phyloP scores from a whole-genome alignment of 2,797 vertebrate genomes.

The Bufotes viridis region DNA sequence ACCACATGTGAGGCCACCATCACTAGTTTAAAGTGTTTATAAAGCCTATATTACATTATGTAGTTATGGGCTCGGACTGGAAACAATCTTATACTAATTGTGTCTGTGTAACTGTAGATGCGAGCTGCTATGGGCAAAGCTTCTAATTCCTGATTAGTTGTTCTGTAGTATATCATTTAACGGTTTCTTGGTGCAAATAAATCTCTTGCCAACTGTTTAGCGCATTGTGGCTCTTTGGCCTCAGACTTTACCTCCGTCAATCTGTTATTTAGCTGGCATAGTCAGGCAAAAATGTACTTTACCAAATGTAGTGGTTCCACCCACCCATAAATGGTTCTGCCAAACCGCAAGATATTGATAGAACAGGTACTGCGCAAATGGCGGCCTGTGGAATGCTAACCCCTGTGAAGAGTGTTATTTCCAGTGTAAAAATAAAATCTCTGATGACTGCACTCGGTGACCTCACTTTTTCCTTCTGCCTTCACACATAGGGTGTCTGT shows the following conservation, averaged over 20 bases:
- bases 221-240: neutral
- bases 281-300: constrained; percentile 4
- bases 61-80: too few species aligned
- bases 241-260: neutral
- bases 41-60: too few species aligned
- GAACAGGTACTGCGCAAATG: constrained; percentile 50
- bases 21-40: too few species aligned
- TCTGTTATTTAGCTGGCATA: constrained; percentile 31
- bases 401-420: constrained; percentile 38
- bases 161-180: constrained; percentile 8
- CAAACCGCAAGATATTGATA: constrained; percentile 58
- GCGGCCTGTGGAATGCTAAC: neutral
- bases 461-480: constrained; percentile 51
- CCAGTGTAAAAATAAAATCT: constrained; percentile 46
- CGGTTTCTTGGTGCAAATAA: constrained; percentile 22
- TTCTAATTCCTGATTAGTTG: neutral
- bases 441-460: constrained; percentile 13
- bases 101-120: neutral
- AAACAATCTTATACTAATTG: too few species aligned
- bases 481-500: constrained; percentile 35
- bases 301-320: constrained; percentile 35
- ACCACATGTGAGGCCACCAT: too few species aligned
- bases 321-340: constrained; percentile 13
- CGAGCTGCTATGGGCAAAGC: neutral
- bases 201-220: constrained; percentile 4